These are phyloP conservation scores for Hypomesus transpacificus DNA, from an alignment of 2,113 vertebrate genomes.

Conservation along the genomic window DNA sequence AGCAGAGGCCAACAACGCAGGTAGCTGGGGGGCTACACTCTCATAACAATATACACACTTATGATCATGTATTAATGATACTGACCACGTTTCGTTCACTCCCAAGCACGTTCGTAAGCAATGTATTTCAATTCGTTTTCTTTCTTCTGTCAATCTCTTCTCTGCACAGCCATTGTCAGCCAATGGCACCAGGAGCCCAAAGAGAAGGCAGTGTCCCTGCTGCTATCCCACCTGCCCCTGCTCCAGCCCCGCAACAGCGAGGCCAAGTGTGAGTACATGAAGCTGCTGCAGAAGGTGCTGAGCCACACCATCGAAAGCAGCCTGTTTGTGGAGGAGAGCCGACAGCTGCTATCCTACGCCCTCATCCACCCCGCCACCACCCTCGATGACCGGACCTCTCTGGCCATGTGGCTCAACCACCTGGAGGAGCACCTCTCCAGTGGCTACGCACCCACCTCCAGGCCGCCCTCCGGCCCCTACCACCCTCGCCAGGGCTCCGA, in stretches of 20 bases:
- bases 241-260: slow-evolving; percentile 90
- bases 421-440: slow-evolving; percentile 86
- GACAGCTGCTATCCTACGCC: slow-evolving; percentile 91
- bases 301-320: slow-evolving; percentile 94
- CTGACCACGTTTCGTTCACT: background rate
- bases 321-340: slow-evolving; percentile 90
- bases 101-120: too few species aligned
- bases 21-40: slow-evolving; percentile 57
- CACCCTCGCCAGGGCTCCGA: slow-evolving; percentile 85
- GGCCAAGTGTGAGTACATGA: slow-evolving; percentile 96
- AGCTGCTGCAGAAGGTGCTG: slow-evolving; percentile 89
- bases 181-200: slow-evolving; percentile 93
- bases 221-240: slow-evolving; percentile 88
- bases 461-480: slow-evolving; percentile 72
- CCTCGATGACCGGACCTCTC: slow-evolving; percentile 88
- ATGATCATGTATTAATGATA: background rate
- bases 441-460: slow-evolving; percentile 67
- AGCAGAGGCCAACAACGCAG: slow-evolving; percentile 92
- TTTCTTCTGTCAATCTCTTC: background rate
- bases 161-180: slow-evolving; percentile 79
- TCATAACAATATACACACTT: background rate
- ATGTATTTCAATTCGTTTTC: too few species aligned
- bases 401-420: slow-evolving; percentile 92
- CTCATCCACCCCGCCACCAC: slow-evolving; percentile 95
- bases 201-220: slow-evolving; percentile 86